Base-by-base conservation (phyloP, 1,140 invertebrate species). In the Oryctes rhinoceros region DNA sequence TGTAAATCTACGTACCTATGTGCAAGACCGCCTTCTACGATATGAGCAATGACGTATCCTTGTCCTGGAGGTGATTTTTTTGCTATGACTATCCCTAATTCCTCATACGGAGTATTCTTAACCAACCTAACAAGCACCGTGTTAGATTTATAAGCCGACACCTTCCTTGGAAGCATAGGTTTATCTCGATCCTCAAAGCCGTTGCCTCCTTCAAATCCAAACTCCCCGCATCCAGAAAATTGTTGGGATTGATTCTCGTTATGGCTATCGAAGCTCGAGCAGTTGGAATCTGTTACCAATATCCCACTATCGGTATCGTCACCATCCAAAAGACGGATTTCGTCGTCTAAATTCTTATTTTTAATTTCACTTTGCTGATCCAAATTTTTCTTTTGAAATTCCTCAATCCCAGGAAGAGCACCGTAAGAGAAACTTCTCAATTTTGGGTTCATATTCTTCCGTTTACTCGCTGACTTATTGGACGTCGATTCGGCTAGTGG, bases 21-120 rank as follows among this genome's bases (percentile, higher is more conserved):
- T 7, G 95, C 95, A 80, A 96, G 87, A 79, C 95, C 94, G 77
- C 92, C 92, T 18, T 93, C 92, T 37, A 95, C 93, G 4, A 96
- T 92, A 84, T 95, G 93, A n/a, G 94, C 94, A 4, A 97, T 94
- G 82, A 96, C 90, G 87, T 95, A 96, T 15, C 93, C 90, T 83
- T 94, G 91, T 79, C 91, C 90, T 2, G 90, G 88, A 47, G 91
- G 89, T 37, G 49, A 53, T 82, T 91, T 91, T 86, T 95, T 95
- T 1, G 94, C 94, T 78, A 97, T 96, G 84, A 95, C 94, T 83
- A 97, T 95, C 3, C 96, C 96, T 18, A 97, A 86, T 87, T 94
- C 94, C 84, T 94, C 93, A 48, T 89, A 88, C 0, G 92, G 89
- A 80, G 91, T 89, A 80, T 90, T 91, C 84, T 94, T 93, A 6